Evolutionary conservation across 2,888 invertebrate genomes (phyloP), one percentile per base, ranked within the genome.

Genomic region (Tricholauxania praeusta): DNA sequence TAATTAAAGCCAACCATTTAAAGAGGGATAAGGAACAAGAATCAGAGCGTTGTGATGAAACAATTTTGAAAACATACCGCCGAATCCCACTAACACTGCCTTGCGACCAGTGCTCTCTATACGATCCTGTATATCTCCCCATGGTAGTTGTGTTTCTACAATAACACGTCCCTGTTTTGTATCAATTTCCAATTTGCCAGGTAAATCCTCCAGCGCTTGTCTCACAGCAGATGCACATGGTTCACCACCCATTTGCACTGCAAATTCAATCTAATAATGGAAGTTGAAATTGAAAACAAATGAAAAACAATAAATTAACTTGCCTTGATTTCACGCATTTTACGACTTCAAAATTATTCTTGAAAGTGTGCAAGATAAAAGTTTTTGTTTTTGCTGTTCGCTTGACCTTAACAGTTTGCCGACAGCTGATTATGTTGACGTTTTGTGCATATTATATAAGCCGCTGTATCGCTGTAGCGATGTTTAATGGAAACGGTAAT

Each of bases 11-110:
- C 2, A 14, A 17, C 59, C 22, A 14, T 55, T 76, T 76, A 64
- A n/a, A 28, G 7, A 28, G 28, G 28, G 28, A 28, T 28, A 4
- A 28, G 28, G 28, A 28, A 28, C 28, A 28, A 28, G 2, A 28
- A 28, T 28, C 28, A 28, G 28, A 28, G 28, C 28, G 28, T 3
- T 28, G 2, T 4, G 4, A 4, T 28, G 28, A 28, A 28, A 28
- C 3, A 28, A 28, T 28, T 28, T 28, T 10, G 7, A 39, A 39
- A 1, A 10, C 8, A n/a, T 53, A 70, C 93, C 93, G 75, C 94
- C 95, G 85, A 92, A 92, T 7, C 96, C 97, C 81, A 93, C 93
- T 0, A 96, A 86, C 0, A 95, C 93, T 1, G 93, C 94, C 77
- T 91, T 89, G 73, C 89, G 90, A 0, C 96, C 96, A 0, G 93